Evolutionary conservation across 2,888 invertebrate species (phyloP).

Genomic region (Lymantria dispar): DNA sequence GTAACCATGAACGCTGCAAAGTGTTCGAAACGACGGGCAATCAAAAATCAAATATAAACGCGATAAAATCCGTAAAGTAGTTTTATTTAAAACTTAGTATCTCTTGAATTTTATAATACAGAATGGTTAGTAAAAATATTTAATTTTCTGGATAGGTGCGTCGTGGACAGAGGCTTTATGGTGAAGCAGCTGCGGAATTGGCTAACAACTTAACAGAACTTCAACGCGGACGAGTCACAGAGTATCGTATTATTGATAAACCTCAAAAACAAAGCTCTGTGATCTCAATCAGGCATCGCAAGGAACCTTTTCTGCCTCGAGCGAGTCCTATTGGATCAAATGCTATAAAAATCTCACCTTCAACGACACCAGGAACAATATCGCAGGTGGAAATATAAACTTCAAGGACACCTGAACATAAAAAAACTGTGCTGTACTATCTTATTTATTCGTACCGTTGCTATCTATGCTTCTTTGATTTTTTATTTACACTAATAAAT

Average conservation of each 20-base stretch:
- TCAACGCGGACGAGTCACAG: constrained; percentile 48
- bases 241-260: constrained; percentile 53
- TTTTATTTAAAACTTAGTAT: too few relatives aligned
- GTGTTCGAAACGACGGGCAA: too few relatives aligned
- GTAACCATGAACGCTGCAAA: too few relatives aligned
- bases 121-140: too few relatives aligned
- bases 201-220: constrained; percentile 61
- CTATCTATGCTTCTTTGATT: not conserved
- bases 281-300: constrained; percentile 50
- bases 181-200: constrained; percentile 64
- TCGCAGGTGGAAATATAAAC: constrained; percentile 6
- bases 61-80: too few relatives aligned
- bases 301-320: constrained; percentile 54
- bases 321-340: constrained; percentile 43
- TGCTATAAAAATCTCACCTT: constrained; percentile 47
- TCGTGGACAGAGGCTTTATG: constrained; percentile 60
- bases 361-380: constrained; percentile 24
- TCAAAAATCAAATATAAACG: too few relatives aligned
- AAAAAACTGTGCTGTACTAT: not conserved
- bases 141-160: constrained; percentile 43
- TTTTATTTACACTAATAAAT: not conserved
- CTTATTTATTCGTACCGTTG: not conserved
- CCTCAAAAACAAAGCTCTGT: constrained; percentile 44
- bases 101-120: too few relatives aligned
- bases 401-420: not conserved